A percentile compares a stretch with the other conserved stretches of the same genome.
These are phyloP conservation scores for Drosophila prosaltans DNA, from an alignment of 1,140 invertebrate species.

Conservation along the genomic window DNA sequence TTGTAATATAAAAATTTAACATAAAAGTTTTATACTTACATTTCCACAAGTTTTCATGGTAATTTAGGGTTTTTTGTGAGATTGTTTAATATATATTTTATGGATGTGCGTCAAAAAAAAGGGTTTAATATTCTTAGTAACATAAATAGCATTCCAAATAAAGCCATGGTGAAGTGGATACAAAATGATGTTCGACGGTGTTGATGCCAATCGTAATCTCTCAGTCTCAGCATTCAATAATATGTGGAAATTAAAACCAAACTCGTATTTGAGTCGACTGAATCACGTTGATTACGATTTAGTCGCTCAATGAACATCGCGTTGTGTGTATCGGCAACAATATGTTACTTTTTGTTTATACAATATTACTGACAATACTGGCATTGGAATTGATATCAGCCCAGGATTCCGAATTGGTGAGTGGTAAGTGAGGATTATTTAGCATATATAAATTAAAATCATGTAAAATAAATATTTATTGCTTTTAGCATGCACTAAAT, in stretches of 20 bases:
- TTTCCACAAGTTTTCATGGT: background rate
- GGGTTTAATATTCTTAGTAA: background rate
- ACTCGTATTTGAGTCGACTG: background rate
- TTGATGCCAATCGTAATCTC: background rate
- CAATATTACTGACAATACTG: background rate
- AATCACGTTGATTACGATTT: background rate
- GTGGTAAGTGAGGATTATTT: conserved; percentile 17
- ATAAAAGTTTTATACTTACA: too few species aligned
- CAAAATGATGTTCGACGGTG: background rate
- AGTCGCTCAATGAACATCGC: conserved; percentile 7
- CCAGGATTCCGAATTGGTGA: conserved; percentile 39
- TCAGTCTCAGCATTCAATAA: background rate
- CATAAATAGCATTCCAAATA: background rate
- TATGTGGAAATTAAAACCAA: background rate
- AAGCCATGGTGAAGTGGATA: background rate
- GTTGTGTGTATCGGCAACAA: background rate
- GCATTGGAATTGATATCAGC: background rate
- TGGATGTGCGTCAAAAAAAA: background rate
- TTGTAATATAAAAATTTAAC: too few species aligned
- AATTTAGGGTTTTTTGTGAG: background rate
- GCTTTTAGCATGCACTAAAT: conserved; percentile 41
- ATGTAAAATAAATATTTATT: background rate
- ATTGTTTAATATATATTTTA: background rate
- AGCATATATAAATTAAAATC: background rate
- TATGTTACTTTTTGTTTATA: background rate